phyloP scores from a whole-genome alignment of 2,797 vertebrate species.

The Rhabdophis nuchalis region DNA sequence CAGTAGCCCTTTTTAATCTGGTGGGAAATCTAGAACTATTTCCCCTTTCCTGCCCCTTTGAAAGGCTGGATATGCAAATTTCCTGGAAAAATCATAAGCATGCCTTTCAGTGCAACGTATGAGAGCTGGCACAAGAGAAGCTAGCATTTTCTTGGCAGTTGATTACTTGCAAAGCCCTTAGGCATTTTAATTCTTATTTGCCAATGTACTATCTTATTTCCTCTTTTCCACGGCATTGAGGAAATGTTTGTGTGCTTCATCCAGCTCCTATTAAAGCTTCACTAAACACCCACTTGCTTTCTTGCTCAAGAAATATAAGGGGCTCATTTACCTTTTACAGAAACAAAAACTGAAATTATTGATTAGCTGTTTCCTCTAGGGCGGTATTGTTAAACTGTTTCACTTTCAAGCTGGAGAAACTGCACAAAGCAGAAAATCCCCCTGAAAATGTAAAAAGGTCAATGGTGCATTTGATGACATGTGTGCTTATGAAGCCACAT shows the following conservation, averaged over 20 bases:
- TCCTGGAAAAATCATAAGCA: not conserved
- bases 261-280: conserved; percentile 26
- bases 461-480: conserved; percentile 63
- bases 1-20: not conserved
- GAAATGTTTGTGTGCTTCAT: conserved; percentile 8
- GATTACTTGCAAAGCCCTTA: not conserved
- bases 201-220: not conserved
- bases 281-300: conserved; percentile 37
- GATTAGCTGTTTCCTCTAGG: conserved; percentile 62
- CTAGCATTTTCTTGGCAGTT: conserved; percentile 17
- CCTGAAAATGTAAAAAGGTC: conserved; percentile 67
- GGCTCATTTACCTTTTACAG: conserved; percentile 58
- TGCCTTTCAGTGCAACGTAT: not conserved
- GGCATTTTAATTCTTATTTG: conserved; percentile 12
- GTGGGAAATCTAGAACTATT: not conserved
- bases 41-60: not conserved
- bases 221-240: not conserved
- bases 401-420: conserved; percentile 57
- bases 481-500: conserved; percentile 60
- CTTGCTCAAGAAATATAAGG: conserved; percentile 35
- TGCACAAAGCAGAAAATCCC: conserved; percentile 57
- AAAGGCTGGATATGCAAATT: conserved; percentile 1
- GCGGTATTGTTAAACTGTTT: conserved; percentile 49
- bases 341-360: conserved; percentile 66
- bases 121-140: not conserved